Evolutionary conservation across 2,797 vertebrate species (phyloP), one percentile per base, ranked within the genome.

Genomic region (Ambastaia sidthimunki): DNA sequence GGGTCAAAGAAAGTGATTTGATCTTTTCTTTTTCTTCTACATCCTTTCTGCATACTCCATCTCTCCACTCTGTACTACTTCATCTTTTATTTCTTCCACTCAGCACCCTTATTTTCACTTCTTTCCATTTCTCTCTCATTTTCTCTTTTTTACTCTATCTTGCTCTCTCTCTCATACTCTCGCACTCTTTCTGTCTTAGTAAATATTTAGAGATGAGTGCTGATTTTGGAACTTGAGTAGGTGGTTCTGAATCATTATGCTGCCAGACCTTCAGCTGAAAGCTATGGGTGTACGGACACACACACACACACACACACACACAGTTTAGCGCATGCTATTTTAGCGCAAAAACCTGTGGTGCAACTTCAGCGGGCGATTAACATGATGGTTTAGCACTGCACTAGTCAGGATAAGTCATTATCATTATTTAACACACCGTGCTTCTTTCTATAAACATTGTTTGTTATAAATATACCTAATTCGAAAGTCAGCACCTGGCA

Each of bases 191-290:
- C 3, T 62, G 44, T 79, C 83, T 86, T 66, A 81, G 86, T 66
- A 85, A 71, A 86, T 78, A 89, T 87, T 90, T 86, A 88, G 87
- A 85, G 82, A 83, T 80, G 41, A 85, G 68, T 86, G 70, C 82
- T 82, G 71, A 31, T 84, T 82, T 85, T 82, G 48, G 47, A 67
- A 71, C 59, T 76, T 34, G 47, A 34, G 41, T 63, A 70, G 78
- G 68, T 74, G 48, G 47, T 82, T 82, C 60, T 82, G 54, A 54
- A 19, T 37, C 44, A 63, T 28, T 60, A 13, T 54, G 74, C 48
- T 75, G 28, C 28, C 47, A 78, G 76, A 50, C 68, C 44, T 50
- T 60, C 41, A 50, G 60, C 25, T 71, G 15, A 50, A 25, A 48
- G 62, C 4, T 47, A 7, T 6, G 19, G 18, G 18, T 66, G 41